Base-by-base conservation (phyloP, 1,140 invertebrate species). In the Lepidurus apus region DNA sequence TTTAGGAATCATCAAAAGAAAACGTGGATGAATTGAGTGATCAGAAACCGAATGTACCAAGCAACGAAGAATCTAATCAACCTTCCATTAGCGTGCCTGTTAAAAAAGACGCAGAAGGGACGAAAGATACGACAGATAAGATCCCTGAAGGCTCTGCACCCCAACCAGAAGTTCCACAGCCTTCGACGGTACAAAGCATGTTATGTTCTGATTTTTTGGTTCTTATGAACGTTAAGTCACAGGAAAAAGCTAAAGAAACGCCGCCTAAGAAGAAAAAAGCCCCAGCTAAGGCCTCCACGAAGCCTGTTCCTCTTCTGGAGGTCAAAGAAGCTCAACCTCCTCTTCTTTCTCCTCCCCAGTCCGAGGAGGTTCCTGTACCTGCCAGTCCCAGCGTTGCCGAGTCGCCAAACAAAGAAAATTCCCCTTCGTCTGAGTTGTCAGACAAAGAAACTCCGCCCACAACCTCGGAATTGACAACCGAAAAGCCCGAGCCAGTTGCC, bases 71-170 rank as follows among this genome's bases (percentile, higher is more conserved):
- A 65, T 5, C 53, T 65, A 65, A 65, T n/a, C 53, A 65, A 17
- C 53, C 13, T n/a, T 21, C 43, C 17, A 43, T 26, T 17, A 42
- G 73, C 73, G 42, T 26, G n/a, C 24, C 44, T 11, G 47, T 21
- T 24, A 9, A 17, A 11, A 43, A 77, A 81, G 75, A 79, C 47
- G 21, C 45, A 74, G 65, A 79, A 79, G 75, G 76, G 11, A 44
- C 53, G 13, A 65, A 65, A 65, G 53, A 65, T 10, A n/a, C 21
- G 53, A 11, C 53, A 65, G 21, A 65, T 21, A 65, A 65, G 53
- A n/a, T 7, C 8, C 17, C 53, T 17, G 53, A 65, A 17, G 53
- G 21, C 17, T 17, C 53, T 7, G 21, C 17, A 7, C 21, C 53
- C 17, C 53, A 65, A 65, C 17, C n/a, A 65, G 53, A 65, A 17